Percentiles rank a stretch among this genome's conserved stretches.
Conservation (phyloP, 2,888 invertebrate genomes). For the Sinodicranocentrus sp. region DNA sequence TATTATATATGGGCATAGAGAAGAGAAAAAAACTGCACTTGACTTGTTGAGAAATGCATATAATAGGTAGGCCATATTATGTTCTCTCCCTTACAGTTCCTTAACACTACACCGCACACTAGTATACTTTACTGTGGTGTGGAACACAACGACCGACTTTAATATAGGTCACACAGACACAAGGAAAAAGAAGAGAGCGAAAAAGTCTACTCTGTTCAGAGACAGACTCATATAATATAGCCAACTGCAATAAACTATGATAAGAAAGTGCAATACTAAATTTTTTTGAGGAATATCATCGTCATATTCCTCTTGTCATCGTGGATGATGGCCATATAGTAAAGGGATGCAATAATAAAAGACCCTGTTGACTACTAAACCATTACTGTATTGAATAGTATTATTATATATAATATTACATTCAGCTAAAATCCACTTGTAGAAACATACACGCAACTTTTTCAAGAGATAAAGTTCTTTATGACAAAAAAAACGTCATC, state of each 20-base stretch:
- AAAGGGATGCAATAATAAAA: too few species aligned
- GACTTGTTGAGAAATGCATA: constrained; percentile 21
- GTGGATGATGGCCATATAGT: too few species aligned
- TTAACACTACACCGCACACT: background rate
- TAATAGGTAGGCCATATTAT: background rate
- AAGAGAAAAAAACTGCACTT: constrained; percentile 13
- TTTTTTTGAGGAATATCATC: constrained; percentile 17
- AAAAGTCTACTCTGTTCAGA: background rate
- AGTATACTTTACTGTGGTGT: constrained; percentile 38
- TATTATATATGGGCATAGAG: constrained; percentile 21
- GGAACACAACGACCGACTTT: constrained; percentile 65
- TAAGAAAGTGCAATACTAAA: constrained; percentile 9
- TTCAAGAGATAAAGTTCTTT: background rate
- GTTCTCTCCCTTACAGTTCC: too few species aligned
- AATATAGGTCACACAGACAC: constrained; percentile 61
- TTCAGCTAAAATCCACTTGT: background rate
- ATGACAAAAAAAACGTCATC: background rate
- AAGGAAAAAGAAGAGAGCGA: constrained; percentile 33
- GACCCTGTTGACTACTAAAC: constrained; percentile 6
- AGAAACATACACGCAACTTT: background rate
- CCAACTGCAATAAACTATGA: background rate
- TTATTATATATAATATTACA: background rate
- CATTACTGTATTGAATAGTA: background rate
- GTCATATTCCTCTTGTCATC: background rate
- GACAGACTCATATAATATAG: too few species aligned